These are phyloP conservation scores for Orchesella flavescens DNA, from an alignment of 2,888 invertebrate species.

Conservation along the genomic window DNA sequence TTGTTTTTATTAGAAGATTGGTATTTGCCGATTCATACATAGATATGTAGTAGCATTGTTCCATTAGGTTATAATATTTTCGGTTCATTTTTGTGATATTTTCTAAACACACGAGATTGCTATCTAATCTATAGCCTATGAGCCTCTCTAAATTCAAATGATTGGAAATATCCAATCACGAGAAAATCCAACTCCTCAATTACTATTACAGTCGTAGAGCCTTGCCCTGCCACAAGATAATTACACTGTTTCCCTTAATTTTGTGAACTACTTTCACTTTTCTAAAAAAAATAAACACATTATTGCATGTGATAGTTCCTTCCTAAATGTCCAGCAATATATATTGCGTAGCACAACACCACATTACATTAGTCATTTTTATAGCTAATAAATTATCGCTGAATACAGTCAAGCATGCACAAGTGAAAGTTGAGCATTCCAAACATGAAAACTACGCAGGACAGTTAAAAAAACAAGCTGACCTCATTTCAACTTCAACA, in stretches of 20 bases:
- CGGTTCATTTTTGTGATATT: too few relatives aligned
- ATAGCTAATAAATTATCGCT: slow-evolving; percentile 44
- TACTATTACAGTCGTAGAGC: too few relatives aligned
- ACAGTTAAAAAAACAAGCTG: slow-evolving; percentile 31
- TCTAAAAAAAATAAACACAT: neutral
- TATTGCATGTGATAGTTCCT: slow-evolving; percentile 8
- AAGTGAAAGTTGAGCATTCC: neutral
- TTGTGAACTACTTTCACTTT: slow-evolving; percentile 24
- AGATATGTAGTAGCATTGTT: too few relatives aligned
- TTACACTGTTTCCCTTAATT: neutral
- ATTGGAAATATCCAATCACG: too few relatives aligned
- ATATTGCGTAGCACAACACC: neutral
- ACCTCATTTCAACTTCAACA: slow-evolving; percentile 40
- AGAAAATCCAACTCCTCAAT: too few relatives aligned
- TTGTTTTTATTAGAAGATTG: too few relatives aligned
- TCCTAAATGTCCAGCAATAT: too few relatives aligned
- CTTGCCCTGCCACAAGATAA: neutral
- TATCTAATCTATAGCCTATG: too few relatives aligned
- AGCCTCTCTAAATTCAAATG: neutral
- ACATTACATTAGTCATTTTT: slow-evolving; percentile 28
- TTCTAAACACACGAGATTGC: too few relatives aligned
- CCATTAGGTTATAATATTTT: too few relatives aligned
- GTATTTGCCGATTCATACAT: too few relatives aligned
- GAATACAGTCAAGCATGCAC: neutral
- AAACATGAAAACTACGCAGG: neutral